phyloP scores from a whole-genome alignment of 2,113 vertebrate species.

The Tonatia bakeri region DNA sequence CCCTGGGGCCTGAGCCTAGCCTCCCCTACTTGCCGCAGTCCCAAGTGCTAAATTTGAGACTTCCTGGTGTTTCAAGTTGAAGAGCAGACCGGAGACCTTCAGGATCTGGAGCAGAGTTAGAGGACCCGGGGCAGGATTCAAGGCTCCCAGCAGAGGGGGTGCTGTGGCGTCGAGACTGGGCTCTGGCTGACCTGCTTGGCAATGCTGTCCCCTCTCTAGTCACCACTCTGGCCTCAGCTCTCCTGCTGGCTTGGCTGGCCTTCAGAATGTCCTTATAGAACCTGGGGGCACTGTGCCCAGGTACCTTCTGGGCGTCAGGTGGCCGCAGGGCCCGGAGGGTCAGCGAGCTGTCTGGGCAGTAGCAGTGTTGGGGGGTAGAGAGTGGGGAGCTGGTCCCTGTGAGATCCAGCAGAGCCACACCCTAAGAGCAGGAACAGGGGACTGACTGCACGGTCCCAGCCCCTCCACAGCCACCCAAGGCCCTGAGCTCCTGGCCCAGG shows the following conservation, averaged over 20 bases:
- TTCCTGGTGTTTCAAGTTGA: background rate
- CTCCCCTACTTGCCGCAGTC: background rate
- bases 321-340: background rate
- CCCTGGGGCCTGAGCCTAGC: background rate
- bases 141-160: background rate
- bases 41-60: background rate
- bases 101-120: background rate
- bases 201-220: background rate
- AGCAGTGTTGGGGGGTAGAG: no score
- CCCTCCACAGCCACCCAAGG: background rate
- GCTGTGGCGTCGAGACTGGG: background rate
- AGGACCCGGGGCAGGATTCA: background rate
- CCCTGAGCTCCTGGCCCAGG: background rate
- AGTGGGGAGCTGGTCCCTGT: background rate
- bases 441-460: background rate
- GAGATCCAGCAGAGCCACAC: background rate
- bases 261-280: conserved; percentile 6
- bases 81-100: background rate
- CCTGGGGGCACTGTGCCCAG: background rate
- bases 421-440: background rate
- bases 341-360: background rate
- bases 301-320: conserved; percentile 29
- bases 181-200: background rate
- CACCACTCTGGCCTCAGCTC: background rate
- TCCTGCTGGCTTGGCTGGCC: background rate